phyloP scores from a whole-genome alignment of 2,797 vertebrate genomes.

The Peromyscus attwateri region DNA sequence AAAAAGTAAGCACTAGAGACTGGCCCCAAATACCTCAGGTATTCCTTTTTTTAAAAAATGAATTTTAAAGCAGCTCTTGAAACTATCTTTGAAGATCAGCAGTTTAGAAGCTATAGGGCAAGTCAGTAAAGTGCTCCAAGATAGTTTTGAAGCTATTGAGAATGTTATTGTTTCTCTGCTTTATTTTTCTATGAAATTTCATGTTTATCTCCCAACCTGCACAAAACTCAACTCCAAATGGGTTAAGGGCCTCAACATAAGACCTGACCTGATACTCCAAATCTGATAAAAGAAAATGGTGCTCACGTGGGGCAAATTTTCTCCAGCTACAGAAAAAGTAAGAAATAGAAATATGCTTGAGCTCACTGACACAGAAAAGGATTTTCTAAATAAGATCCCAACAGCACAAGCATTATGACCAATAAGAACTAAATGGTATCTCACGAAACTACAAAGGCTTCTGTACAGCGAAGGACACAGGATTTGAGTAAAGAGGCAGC shows the following conservation, averaged over 20 bases:
- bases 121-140: neutral
- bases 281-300: neutral
- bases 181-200: neutral
- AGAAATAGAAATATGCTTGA: neutral
- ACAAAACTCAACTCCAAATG: neutral
- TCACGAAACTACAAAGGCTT: neutral
- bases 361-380: neutral
- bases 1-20: neutral
- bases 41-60: neutral
- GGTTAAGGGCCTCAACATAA: neutral
- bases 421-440: too few species aligned
- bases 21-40: neutral
- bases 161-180: neutral
- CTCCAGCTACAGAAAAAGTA: neutral
- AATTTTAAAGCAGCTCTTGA: neutral
- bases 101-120: conserved; percentile 19
- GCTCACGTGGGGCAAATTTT: too few species aligned
- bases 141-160: neutral
- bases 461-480: neutral
- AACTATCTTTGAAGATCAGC: conserved; percentile 20
- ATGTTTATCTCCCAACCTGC: neutral
- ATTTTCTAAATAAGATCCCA: neutral
- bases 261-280: neutral
- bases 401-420: neutral
- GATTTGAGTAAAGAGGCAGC: neutral